These are phyloP conservation scores for Xiphorhynchus elegans DNA, from an alignment of 2,113 vertebrate genomes.

Conservation along the genomic window DNA sequence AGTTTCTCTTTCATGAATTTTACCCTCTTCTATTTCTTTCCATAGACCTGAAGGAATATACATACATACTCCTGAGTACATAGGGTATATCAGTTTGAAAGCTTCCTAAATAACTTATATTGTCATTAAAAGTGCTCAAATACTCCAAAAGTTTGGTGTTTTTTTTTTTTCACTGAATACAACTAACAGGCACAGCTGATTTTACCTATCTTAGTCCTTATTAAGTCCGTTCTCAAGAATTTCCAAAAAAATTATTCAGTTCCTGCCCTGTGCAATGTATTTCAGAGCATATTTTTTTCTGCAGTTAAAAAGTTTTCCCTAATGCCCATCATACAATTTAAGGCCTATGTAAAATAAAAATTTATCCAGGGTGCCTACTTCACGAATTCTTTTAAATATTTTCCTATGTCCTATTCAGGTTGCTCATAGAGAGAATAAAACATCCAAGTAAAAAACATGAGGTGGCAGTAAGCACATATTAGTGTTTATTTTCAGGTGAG, in stretches of 20 bases:
- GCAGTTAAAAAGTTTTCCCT: background rate
- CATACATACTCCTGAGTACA: background rate
- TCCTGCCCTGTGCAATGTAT: background rate
- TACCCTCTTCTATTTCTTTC: background rate
- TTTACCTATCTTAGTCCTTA: background rate
- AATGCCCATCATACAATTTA: background rate
- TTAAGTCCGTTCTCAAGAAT: background rate
- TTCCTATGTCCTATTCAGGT: background rate
- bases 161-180: background rate
- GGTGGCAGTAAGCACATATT: fast-evolving
- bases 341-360: background rate
- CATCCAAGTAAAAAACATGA: background rate
- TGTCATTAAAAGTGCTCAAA: background rate
- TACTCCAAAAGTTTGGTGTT: background rate
- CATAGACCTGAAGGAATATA: background rate
- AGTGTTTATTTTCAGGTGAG: background rate
- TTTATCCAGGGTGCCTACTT: background rate
- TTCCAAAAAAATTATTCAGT: background rate
- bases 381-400: background rate
- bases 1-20: background rate
- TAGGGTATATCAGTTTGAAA: background rate
- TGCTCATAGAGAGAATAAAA: background rate
- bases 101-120: background rate
- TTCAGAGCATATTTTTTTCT: background rate
- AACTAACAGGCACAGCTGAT: background rate